Conservation (phyloP, 1,140 invertebrate species). For the Hyphantria cunea region DNA sequence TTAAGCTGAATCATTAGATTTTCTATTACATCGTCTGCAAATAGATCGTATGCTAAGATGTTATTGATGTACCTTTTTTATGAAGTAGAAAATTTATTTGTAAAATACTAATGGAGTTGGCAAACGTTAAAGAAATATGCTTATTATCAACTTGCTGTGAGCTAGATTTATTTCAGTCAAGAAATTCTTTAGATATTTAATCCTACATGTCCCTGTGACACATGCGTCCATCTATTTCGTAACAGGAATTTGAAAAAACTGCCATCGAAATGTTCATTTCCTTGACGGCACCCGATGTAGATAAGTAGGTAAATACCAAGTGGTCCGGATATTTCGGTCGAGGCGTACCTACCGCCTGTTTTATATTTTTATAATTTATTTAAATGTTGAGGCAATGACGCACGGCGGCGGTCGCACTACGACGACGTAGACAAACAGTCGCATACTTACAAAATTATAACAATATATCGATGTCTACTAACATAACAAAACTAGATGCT, state of each 20-base stretch:
- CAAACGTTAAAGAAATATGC: neutral
- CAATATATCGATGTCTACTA: slow-evolving; percentile 76
- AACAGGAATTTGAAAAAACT: slow-evolving; percentile 36
- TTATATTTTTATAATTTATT: slow-evolving; percentile 57
- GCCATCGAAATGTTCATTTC: slow-evolving; percentile 38
- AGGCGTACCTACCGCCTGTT: slow-evolving; percentile 46
- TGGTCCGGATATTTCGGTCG: slow-evolving; percentile 65
- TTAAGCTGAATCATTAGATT: slow-evolving; percentile 55
- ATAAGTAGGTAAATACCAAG: slow-evolving; percentile 43
- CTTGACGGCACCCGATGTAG: slow-evolving; percentile 36
- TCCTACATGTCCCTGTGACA: neutral
- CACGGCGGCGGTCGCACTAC: slow-evolving; percentile 60
- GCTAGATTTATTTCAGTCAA: neutral
- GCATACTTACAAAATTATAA: slow-evolving; percentile 57
- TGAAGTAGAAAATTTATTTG: neutral
- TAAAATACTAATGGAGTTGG: neutral
- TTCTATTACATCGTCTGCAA: slow-evolving; percentile 35
- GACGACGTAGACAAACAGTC: slow-evolving; percentile 50
- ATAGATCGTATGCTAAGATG: neutral
- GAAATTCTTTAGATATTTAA: neutral
- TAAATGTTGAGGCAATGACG: slow-evolving; percentile 64
- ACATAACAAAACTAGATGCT: slow-evolving; percentile 74
- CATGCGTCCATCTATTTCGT: slow-evolving; percentile 8
- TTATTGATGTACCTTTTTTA: neutral
- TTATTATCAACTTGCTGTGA: neutral